These are phyloP conservation scores for Casuarius casuarius DNA, from an alignment of 2,113 vertebrate genomes.

Conservation along the genomic window DNA sequence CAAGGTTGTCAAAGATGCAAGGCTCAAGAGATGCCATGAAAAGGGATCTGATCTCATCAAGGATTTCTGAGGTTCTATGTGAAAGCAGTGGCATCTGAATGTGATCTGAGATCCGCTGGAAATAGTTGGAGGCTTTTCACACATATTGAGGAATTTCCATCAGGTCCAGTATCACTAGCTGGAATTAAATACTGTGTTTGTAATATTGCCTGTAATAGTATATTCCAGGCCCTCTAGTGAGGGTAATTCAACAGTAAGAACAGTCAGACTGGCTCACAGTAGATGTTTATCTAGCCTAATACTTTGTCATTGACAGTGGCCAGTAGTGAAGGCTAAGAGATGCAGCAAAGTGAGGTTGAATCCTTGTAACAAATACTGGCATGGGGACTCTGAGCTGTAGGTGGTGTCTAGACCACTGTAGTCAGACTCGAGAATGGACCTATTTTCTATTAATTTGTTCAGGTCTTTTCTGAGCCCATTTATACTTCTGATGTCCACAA, in stretches of 20 bases:
- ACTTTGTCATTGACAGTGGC: not conserved
- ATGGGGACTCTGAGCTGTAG: not conserved
- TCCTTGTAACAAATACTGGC: not conserved
- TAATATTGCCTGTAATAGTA: not conserved
- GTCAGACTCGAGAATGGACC: not conserved
- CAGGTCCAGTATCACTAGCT: not conserved
- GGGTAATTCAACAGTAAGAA: not conserved
- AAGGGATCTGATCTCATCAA: not conserved
- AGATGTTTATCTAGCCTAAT: not conserved
- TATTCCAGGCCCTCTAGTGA: not conserved
- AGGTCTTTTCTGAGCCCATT: not conserved
- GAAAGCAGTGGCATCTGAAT: not conserved
- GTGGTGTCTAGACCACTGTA: not conserved
- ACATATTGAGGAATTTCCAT: not conserved
- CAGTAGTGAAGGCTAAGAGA: not conserved
- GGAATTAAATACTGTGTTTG: not conserved
- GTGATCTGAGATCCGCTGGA: not conserved
- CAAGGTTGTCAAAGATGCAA: not conserved
- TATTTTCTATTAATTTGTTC: not conserved
- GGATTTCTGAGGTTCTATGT: not conserved
- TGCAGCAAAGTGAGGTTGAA: not conserved
- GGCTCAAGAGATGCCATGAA: not conserved
- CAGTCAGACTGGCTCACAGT: not conserved
- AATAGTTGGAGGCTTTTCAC: not conserved
- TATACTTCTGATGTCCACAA: not conserved